Evolutionary conservation across 23 tunicate species (phyloP).

Genomic region (Halocynthia aurantium): DNA sequence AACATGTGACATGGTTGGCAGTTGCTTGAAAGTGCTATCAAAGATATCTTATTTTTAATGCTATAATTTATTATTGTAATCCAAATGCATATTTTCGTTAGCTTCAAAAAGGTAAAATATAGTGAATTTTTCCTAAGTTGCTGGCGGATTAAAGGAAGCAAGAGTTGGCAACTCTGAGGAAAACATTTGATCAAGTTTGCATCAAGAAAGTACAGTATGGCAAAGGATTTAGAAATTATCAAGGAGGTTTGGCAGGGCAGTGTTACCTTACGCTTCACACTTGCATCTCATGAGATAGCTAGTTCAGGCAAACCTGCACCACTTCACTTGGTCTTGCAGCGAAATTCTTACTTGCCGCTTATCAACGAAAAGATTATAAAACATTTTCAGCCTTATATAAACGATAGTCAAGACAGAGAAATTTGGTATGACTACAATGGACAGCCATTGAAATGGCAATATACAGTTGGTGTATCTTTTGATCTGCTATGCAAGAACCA

Average conservation of each 20-base stretch:
- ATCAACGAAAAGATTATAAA: constrained; percentile 37
- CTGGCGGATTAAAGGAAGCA: too few relatives aligned
- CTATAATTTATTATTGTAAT: too few relatives aligned
- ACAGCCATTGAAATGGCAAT: constrained; percentile 73
- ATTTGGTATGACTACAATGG: constrained; percentile 83
- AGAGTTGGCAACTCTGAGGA: too few relatives aligned
- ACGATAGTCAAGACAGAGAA: constrained; percentile 17
- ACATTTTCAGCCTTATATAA: constrained; percentile 30
- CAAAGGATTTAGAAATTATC: constrained; percentile 5
- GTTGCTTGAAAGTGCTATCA: too few relatives aligned
- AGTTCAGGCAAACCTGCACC: constrained; percentile 34
- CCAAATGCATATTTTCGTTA: too few relatives aligned
- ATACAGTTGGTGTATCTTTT: constrained; percentile 72
- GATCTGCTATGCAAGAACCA: constrained; percentile 43
- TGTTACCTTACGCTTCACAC: constrained; percentile 43
- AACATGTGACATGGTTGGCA: too few relatives aligned
- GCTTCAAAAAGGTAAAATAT: too few relatives aligned
- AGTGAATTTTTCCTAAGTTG: too few relatives aligned
- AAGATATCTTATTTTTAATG: too few relatives aligned
- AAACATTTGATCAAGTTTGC: too few relatives aligned
- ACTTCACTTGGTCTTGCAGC: constrained; percentile 45
- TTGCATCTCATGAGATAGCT: constrained; percentile 59
- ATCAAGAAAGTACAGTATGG: neutral
- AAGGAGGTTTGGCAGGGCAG: constrained; percentile 69
- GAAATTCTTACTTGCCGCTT: constrained; percentile 58